Conservation (phyloP, 2,113 vertebrate genomes). For the Syngnathoides biaculeatus region DNA sequence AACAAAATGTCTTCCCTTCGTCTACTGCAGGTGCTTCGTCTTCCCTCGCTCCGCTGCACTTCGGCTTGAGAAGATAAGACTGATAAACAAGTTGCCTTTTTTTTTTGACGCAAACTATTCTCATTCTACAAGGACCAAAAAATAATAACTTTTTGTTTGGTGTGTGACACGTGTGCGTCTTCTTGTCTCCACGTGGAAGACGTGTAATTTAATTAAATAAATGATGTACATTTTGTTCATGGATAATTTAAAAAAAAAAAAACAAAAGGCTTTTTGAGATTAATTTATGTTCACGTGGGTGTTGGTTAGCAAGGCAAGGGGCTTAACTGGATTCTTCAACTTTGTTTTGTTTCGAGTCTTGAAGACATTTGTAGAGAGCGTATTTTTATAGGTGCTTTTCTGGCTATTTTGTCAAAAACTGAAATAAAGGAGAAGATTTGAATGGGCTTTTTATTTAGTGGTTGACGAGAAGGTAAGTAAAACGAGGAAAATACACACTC, state of each 20-base stretch:
- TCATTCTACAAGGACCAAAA: conserved; percentile 84
- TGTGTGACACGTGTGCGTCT: conserved; percentile 63
- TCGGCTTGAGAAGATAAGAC: conserved; percentile 83
- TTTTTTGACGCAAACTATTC: conserved; percentile 74
- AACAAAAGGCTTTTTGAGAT: conserved; percentile 61
- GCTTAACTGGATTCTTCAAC: conserved; percentile 77
- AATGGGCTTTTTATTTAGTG: conserved; percentile 35
- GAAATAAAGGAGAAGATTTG: conserved; percentile 94
- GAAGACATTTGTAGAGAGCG: conserved; percentile 91
- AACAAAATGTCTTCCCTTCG: not conserved
- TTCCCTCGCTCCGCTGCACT: conserved; percentile 81
- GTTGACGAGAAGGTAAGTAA: not conserved
- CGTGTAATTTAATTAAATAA: conserved; percentile 77
- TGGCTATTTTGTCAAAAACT: conserved; percentile 98
- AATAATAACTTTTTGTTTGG: conserved; percentile 64
- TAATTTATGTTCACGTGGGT: conserved; percentile 90
- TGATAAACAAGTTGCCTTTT: conserved; percentile 78
- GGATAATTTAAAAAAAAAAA: conserved; percentile 88
- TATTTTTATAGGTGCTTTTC: conserved; percentile 99
- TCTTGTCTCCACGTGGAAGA: conserved; percentile 75
- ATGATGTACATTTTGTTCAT: conserved; percentile 92
- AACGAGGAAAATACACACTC: not conserved
- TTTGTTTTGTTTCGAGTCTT: conserved; percentile 83
- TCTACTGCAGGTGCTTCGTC: conserved; percentile 73
- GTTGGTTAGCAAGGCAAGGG: conserved; percentile 77